A percentile compares a stretch with the other conserved stretches of the same genome.
Conservation (phyloP, 2,113 vertebrate species). For the Passer domesticus region DNA sequence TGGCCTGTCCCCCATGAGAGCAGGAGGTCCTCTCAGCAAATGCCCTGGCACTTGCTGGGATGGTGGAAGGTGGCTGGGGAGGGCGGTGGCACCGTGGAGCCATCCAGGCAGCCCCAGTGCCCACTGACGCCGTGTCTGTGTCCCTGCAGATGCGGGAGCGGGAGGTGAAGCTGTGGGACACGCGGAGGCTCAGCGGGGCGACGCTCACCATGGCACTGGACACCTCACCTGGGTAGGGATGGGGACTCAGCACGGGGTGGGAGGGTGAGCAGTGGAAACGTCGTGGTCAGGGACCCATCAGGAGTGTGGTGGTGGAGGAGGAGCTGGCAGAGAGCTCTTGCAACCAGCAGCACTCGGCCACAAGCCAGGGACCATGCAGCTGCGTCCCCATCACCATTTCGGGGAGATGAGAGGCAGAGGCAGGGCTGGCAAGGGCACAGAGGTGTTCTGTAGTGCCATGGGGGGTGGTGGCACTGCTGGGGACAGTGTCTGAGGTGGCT, state of each 20-base stretch:
- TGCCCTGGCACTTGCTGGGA: not conserved
- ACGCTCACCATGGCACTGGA: slow-evolving; percentile 77
- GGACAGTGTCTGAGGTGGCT: not conserved
- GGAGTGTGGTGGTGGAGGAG: not conserved
- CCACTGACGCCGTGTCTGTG: fast-evolving
- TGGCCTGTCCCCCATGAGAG: not conserved
- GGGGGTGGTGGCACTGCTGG: not conserved
- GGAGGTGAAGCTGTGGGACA: slow-evolving; percentile 91
- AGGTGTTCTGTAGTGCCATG: not conserved
- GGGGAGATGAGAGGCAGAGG: not conserved
- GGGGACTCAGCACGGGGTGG: fast-evolving
- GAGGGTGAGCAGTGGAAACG: not conserved
- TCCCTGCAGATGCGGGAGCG: slow-evolving; percentile 82
- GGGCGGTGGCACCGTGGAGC: fast-evolving
- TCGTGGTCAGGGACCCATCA: fast-evolving
- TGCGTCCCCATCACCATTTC: fast-evolving
- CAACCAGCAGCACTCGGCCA: fast-evolving
- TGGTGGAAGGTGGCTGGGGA: fast-evolving
- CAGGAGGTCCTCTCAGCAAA: fast-evolving
- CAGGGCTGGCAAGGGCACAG: not conserved
- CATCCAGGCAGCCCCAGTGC: fast-evolving
- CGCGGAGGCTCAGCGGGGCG: slow-evolving; percentile 75
- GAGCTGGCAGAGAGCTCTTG: not conserved
- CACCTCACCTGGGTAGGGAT: slow-evolving; percentile 85
- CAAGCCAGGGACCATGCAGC: fast-evolving